Percentiles rank a stretch among this genome's conserved stretches.
Evolutionary conservation across 2,888 invertebrate genomes (phyloP).

Genomic region (Boloria selene): DNA sequence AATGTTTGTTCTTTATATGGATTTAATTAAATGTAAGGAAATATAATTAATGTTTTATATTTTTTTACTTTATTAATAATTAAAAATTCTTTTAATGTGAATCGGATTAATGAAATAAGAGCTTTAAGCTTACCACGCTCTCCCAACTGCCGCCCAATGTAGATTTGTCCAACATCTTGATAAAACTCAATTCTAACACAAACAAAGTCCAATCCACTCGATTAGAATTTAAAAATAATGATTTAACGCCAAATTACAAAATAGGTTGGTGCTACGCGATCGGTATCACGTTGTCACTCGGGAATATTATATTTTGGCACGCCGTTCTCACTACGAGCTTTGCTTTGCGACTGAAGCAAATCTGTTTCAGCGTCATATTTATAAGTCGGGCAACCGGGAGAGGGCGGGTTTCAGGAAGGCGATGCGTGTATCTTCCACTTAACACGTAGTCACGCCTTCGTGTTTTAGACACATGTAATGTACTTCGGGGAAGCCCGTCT

Average conservation of each 20-base stretch:
- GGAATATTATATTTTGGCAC: slow-evolving; percentile 67
- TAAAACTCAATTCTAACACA: slow-evolving; percentile 49
- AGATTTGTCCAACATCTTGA: slow-evolving; percentile 74
- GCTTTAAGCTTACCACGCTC: slow-evolving; percentile 70
- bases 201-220: slow-evolving; percentile 43
- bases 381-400: slow-evolving; percentile 65
- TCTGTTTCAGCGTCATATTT: slow-evolving; percentile 72
- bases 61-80: not conserved
- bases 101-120: too few species aligned
- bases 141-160: slow-evolving; percentile 77
- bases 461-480: slow-evolving; percentile 62
- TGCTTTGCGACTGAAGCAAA: slow-evolving; percentile 75
- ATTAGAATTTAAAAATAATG: slow-evolving; percentile 38
- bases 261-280: slow-evolving; percentile 50
- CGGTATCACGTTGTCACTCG: slow-evolving; percentile 67
- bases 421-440: slow-evolving; percentile 66
- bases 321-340: slow-evolving; percentile 62
- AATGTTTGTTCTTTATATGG: slow-evolving; percentile 12
- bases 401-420: slow-evolving; percentile 73
- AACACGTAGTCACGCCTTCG: slow-evolving; percentile 65
- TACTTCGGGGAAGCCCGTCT: slow-evolving; percentile 77
- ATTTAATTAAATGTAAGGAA: slow-evolving; percentile 10
- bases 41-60: slow-evolving; percentile 1
- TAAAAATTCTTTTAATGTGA: not conserved
- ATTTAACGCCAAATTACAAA: slow-evolving; percentile 51